phyloP scores from a whole-genome alignment of 2,797 vertebrate genomes.

The Ctenosaura bakeri region DNA sequence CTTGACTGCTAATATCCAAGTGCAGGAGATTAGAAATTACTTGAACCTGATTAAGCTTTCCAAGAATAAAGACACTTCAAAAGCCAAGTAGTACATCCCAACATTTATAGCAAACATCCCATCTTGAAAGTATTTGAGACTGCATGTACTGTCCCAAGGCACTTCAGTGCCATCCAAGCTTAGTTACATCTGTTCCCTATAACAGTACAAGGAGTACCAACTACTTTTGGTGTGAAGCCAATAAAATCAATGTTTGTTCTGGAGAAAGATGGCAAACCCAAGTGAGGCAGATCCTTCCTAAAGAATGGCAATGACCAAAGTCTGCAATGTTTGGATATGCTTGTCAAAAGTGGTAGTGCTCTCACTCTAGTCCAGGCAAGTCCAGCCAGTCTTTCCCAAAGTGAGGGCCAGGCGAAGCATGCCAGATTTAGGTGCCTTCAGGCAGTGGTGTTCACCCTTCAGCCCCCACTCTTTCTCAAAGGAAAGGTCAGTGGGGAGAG shows the following conservation, averaged over 20 bases:
- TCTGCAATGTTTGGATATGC: not conserved
- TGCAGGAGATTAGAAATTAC: not conserved
- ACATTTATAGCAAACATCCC: not conserved
- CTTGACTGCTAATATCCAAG: constrained; percentile 22
- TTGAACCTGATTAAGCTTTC: not conserved
- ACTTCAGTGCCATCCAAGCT: not conserved
- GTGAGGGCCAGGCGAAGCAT: not conserved
- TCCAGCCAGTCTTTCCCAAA: not conserved
- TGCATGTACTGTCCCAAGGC: not conserved
- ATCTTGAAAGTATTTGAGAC: not conserved
- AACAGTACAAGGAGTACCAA: not conserved
- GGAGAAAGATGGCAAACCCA: not conserved
- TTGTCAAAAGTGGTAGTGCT: not conserved
- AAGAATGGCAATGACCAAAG: not conserved
- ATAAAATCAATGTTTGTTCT: not conserved
- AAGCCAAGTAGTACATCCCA: not conserved
- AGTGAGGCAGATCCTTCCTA: not conserved
- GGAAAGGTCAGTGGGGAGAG: not conserved
- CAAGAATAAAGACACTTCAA: not conserved
- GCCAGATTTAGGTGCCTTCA: not conserved
- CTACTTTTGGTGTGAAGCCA: not conserved
- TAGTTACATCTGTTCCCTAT: not conserved
- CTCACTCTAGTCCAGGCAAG: not conserved
- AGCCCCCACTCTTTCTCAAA: not conserved
- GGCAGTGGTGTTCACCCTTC: not conserved